These are phyloP conservation scores for Malacosoma neustria DNA, from an alignment of 2,888 invertebrate species.

Conservation along the genomic window DNA sequence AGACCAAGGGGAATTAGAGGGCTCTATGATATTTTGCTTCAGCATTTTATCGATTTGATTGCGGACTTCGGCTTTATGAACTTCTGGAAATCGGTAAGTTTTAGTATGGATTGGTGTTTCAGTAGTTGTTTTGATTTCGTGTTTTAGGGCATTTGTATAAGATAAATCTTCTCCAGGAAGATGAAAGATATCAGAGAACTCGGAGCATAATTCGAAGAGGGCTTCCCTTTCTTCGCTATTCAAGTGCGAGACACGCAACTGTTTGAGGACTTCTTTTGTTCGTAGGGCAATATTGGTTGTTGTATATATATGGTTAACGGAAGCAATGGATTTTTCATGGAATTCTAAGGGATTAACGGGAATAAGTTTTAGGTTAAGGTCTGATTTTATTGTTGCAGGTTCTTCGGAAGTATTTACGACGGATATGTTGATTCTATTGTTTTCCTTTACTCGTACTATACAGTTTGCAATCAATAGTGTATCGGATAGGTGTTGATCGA, in stretches of 20 bases:
- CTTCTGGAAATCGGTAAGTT: slow-evolving; percentile 14
- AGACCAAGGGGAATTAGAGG: slow-evolving; percentile 3
- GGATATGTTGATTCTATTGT: slow-evolving; percentile 11
- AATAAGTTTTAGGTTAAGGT: slow-evolving; percentile 1
- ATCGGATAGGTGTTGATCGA: too few species aligned
- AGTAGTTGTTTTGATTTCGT: slow-evolving; percentile 10
- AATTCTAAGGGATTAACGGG: too few species aligned
- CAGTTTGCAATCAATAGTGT: slow-evolving; percentile 12
- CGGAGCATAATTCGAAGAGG: slow-evolving; percentile 8
- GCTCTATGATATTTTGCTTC: slow-evolving; percentile 15
- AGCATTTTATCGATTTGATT: slow-evolving; percentile 14
- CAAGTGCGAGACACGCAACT: slow-evolving; percentile 10
- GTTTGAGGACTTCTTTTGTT: slow-evolving; percentile 8
- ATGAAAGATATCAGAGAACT: slow-evolving; percentile 12
- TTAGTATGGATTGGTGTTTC: slow-evolving; percentile 10
- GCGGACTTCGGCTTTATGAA: slow-evolving; percentile 14
- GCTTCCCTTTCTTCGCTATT: slow-evolving; percentile 11
- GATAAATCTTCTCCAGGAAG: slow-evolving; percentile 1
- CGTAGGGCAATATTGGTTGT: too few species aligned
- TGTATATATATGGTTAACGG: too few species aligned
- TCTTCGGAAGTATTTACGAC: slow-evolving; percentile 9
- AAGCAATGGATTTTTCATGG: too few species aligned
- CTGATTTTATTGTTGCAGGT: slow-evolving; percentile 11
- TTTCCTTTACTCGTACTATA: slow-evolving; percentile 9
- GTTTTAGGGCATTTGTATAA: slow-evolving; percentile 8